Percentiles rank a stretch among this genome's conserved stretches.
Conservation (phyloP, 2,113 vertebrate genomes). For the Apistogramma diplotaenia region DNA sequence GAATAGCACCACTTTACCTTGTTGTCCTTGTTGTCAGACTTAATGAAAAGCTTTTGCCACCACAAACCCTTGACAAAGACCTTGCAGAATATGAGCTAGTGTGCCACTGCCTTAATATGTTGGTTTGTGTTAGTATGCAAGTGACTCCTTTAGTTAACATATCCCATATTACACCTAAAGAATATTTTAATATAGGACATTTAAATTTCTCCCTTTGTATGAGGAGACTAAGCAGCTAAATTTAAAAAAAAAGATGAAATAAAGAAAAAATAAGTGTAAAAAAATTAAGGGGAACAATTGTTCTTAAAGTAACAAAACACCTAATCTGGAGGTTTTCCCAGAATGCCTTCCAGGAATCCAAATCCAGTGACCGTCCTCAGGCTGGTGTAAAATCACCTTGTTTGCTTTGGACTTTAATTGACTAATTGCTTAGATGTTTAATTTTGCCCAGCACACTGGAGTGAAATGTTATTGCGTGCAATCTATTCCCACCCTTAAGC, state of each 20-base stretch:
- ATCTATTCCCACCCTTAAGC: conserved; percentile 40
- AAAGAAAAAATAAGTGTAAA: background rate
- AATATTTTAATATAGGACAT: background rate
- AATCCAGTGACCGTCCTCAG: conserved; percentile 39
- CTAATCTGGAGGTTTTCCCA: conserved; percentile 35
- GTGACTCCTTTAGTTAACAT: background rate
- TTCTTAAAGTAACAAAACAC: conserved; percentile 4
- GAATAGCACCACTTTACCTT: background rate
- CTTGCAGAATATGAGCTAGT: background rate
- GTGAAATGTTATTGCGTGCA: conserved; percentile 44
- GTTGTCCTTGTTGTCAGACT: background rate
- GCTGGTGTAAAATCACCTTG: conserved; percentile 41
- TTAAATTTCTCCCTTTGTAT: background rate
- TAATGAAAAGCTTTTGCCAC: background rate
- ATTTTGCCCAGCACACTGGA: conserved; percentile 11
- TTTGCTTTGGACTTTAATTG: conserved; percentile 53
- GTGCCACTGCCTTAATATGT: background rate
- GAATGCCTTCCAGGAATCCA: conserved; percentile 37
- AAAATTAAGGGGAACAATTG: background rate
- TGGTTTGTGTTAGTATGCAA: background rate
- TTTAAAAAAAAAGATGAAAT: background rate
- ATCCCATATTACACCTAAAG: background rate
- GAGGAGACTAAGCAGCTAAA: background rate
- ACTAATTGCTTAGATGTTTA: conserved; percentile 56
- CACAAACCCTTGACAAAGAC: background rate